phyloP scores from a whole-genome alignment of 2,797 vertebrate genomes.

The Sebastes dallii region DNA sequence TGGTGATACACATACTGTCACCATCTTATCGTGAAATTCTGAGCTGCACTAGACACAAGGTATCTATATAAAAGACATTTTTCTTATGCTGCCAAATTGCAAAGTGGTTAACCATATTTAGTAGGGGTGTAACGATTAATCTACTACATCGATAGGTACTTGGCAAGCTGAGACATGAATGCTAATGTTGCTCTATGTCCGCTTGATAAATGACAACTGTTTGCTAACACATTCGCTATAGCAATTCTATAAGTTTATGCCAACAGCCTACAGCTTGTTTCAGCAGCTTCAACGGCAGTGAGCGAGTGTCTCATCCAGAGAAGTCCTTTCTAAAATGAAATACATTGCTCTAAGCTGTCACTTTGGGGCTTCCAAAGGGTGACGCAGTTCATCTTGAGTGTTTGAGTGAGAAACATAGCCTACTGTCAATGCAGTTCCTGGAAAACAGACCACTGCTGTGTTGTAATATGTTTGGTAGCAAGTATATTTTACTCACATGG shows the following conservation, averaged over 20 bases:
- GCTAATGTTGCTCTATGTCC: neutral
- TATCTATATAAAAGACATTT: neutral
- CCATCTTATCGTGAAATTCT: neutral
- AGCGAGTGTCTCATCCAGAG: neutral
- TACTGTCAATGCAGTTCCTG: neutral
- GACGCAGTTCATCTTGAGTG: neutral
- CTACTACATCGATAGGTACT: no score
- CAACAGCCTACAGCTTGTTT: neutral
- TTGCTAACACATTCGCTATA: neutral
- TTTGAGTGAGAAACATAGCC: neutral
- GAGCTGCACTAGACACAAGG: neutral
- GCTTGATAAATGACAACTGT: neutral
- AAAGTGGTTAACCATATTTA: neutral
- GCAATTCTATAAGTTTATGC: neutral
- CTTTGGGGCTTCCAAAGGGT: neutral
- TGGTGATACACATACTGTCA: neutral
- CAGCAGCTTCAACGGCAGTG: neutral
- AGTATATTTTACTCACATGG: constrained; percentile 78
- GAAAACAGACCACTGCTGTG: neutral
- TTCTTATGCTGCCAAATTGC: neutral
- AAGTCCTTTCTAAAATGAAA: neutral
- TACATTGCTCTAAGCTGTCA: neutral
- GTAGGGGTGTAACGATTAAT: no score
- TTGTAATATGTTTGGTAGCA: neutral
- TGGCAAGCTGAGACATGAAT: neutral